Evolutionary conservation across 2,888 invertebrate species (phyloP).

Genomic region (Drosophila suboccidentalis): DNA sequence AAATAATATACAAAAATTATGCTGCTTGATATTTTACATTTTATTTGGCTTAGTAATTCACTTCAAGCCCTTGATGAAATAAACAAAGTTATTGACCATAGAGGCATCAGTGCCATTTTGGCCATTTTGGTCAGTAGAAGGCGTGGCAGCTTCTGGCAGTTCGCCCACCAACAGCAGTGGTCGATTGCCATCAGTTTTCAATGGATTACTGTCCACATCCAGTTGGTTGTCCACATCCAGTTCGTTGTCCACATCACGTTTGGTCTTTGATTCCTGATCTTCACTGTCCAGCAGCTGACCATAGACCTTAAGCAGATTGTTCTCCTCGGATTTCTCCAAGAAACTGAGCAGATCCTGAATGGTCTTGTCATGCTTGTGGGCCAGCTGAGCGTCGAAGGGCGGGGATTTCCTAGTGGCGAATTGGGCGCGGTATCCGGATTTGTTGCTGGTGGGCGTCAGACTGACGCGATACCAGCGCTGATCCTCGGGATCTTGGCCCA

Average conservation of each 20-base stretch:
- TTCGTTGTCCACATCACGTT: conserved; percentile 25
- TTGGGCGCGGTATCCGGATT: conserved; percentile 49
- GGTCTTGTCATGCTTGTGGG: conserved; percentile 66
- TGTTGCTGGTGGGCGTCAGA: conserved; percentile 46
- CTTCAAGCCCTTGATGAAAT: conserved; percentile 63
- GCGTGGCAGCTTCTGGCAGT: not conserved
- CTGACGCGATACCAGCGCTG: conserved; percentile 72
- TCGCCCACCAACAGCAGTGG: conserved; percentile 41
- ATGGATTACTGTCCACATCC: not conserved
- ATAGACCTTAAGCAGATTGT: conserved; percentile 55
- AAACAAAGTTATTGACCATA: conserved; percentile 46
- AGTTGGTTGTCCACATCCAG: conserved; percentile 15
- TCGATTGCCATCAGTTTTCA: conserved; percentile 10
- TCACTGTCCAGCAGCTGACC: conserved; percentile 44
- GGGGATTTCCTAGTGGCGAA: conserved; percentile 61
- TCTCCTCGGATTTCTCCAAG: conserved; percentile 59
- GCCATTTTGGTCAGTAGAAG: conserved; percentile 7
- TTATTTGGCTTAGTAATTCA: not conserved
- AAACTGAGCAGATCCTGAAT: conserved; percentile 58
- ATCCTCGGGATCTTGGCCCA: conserved; percentile 68
- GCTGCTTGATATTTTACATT: not conserved
- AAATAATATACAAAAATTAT: not conserved
- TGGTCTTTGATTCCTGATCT: conserved; percentile 23
- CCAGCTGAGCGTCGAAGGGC: conserved; percentile 56
- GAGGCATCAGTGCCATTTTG: conserved; percentile 22